phyloP scores from a whole-genome alignment of 1,140 invertebrate species.

The Brachionus rotundiformis region DNA sequence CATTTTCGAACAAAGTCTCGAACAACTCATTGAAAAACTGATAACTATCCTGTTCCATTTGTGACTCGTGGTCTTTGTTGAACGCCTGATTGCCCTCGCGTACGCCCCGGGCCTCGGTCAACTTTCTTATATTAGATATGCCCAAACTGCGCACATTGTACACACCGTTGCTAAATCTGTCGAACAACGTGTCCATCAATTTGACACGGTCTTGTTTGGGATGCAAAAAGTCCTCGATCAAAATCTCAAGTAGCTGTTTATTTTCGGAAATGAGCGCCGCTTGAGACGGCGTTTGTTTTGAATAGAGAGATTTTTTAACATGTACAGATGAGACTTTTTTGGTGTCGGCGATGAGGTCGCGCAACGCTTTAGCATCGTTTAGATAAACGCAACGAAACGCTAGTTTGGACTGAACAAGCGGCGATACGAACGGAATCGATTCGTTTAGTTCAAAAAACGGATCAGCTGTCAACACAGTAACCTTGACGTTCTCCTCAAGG shows the following conservation, averaged over 20 bases:
- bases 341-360: conserved; percentile 60
- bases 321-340: conserved; percentile 59
- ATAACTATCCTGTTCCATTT: conserved; percentile 51
- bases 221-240: conserved; percentile 57
- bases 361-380: conserved; percentile 59
- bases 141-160: conserved; percentile 63
- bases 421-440: conserved; percentile 64
- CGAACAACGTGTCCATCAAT: conserved; percentile 50
- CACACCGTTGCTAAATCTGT: conserved; percentile 17
- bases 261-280: conserved; percentile 62
- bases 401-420: conserved; percentile 62
- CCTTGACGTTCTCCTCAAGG: conserved; percentile 56
- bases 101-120: conserved; percentile 63
- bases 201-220: conserved; percentile 57
- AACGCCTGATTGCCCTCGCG: conserved; percentile 67
- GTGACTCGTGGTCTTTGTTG: conserved; percentile 26
- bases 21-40: conserved; percentile 49
- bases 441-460: conserved; percentile 65
- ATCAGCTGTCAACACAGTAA: conserved; percentile 63
- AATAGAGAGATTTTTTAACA: conserved; percentile 41
- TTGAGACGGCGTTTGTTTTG: conserved; percentile 57
- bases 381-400: conserved; percentile 63
- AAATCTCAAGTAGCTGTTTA: conserved; percentile 57
- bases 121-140: conserved; percentile 56
- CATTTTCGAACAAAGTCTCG: conserved; percentile 53